Conservation (phyloP, 2,113 vertebrate species). For the Menidia beryllina region DNA sequence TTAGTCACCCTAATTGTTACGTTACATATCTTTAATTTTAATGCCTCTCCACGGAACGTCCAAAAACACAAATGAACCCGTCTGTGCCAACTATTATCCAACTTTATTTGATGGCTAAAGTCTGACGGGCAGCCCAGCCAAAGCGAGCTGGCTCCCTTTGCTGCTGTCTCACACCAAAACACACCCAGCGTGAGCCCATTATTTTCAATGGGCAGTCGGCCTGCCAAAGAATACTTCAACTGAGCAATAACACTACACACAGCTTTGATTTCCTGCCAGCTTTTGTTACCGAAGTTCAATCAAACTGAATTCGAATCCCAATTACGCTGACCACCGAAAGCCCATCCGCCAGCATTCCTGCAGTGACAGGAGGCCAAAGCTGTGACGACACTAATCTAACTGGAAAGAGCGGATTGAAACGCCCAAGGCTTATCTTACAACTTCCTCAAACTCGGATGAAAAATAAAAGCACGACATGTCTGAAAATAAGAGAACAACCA, state of each 20-base stretch:
- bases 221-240: constrained; percentile 1
- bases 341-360: not conserved
- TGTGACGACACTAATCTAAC: constrained; percentile 6
- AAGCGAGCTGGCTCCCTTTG: not conserved
- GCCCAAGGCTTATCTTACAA: too few species aligned
- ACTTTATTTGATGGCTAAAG: not conserved
- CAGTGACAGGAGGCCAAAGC: not conserved
- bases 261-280: constrained; percentile 20
- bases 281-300: not conserved
- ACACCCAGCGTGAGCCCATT: constrained; percentile 9
- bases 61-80: not conserved
- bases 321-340: constrained; percentile 12
- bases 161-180: not conserved
- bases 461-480: not conserved
- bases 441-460: too few species aligned
- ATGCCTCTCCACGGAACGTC: not conserved
- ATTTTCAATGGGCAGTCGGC: constrained; percentile 1
- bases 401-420: not conserved
- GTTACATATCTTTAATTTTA: constrained; percentile 5
- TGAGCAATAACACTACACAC: not conserved
- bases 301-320: constrained; percentile 5
- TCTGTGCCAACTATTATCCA: not conserved
- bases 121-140: not conserved
- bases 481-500: not conserved
- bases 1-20: constrained; percentile 7